phyloP scores from a whole-genome alignment of 2,888 invertebrate species.

The Yponomeuta evonymella region DNA sequence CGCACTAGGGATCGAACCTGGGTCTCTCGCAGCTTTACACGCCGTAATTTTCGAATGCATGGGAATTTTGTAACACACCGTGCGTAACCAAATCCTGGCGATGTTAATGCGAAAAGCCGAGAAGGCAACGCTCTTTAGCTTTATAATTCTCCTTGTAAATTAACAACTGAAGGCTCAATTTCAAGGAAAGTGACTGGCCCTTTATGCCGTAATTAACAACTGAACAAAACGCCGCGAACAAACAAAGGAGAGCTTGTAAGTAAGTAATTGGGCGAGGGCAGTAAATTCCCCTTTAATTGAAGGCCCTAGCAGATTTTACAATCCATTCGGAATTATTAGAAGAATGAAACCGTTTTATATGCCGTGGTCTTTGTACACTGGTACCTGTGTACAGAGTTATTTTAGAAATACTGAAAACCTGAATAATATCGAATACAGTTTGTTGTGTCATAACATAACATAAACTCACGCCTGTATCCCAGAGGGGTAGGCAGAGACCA shows the following conservation, averaged over 20 bases:
- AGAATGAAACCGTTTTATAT: constrained; percentile 12
- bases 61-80: no score
- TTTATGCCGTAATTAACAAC: not conserved
- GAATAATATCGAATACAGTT: no score
- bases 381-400: not conserved
- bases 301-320: constrained; percentile 9
- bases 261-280: not conserved
- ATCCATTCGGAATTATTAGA: constrained; percentile 13
- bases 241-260: not conserved
- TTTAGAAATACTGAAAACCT: no score
- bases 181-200: not conserved
- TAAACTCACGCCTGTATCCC: no score
- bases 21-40: no score
- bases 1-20: no score
- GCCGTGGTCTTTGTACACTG: not conserved
- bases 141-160: not conserved
- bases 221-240: constrained; percentile 1
- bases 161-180: constrained; percentile 1
- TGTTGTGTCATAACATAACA: no score
- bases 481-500: no score
- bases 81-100: no score
- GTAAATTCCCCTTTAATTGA: not conserved
- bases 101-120: not conserved
- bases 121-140: not conserved
- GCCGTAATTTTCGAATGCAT: no score